Evolutionary conservation across 2,113 vertebrate genomes (phyloP).

Genomic region (Rhabdomys dilectus): DNA sequence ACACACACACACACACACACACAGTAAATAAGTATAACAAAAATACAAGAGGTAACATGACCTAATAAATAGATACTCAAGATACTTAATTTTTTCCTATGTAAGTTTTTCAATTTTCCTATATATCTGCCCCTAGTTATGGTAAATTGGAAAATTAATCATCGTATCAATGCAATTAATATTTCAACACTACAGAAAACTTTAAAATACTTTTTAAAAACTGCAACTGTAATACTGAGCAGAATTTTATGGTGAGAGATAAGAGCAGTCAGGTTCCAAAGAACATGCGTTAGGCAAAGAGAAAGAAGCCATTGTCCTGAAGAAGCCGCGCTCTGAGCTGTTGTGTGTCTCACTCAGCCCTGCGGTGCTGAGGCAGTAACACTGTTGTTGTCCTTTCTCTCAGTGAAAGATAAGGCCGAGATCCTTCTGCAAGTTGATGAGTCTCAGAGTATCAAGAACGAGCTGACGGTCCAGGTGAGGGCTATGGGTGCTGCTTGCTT

Average conservation of each 20-base stretch:
- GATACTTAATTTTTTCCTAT: neutral
- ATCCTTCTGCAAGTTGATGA: slow-evolving; percentile 95
- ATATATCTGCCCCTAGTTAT: slow-evolving; percentile 3
- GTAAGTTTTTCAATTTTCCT: slow-evolving; percentile 30
- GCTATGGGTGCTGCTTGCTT: neutral
- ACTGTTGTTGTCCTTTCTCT: slow-evolving; percentile 70
- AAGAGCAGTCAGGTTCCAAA: neutral
- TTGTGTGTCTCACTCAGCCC: neutral
- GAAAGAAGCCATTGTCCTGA: neutral
- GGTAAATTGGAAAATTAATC: slow-evolving; percentile 29
- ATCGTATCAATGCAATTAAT: slow-evolving; percentile 14
- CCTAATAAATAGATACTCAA: neutral
- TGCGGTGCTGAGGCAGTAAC: neutral
- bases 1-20: too few relatives aligned
- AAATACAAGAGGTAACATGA: neutral
- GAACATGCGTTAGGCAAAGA: neutral
- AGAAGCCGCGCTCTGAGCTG: neutral
- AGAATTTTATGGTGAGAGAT: slow-evolving; percentile 53
- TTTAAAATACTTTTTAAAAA: slow-evolving; percentile 30
- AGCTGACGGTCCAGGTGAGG: slow-evolving; percentile 93
- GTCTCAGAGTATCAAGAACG: slow-evolving; percentile 94
- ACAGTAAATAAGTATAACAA: neutral
- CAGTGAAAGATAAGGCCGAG: slow-evolving; percentile 98
- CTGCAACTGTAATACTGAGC: neutral
- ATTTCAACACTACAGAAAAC: slow-evolving; percentile 59